A percentile compares a stretch with the other conserved stretches of the same genome.
Conservation (phyloP, 2,797 vertebrate genomes). For the Selene dorsalis region DNA sequence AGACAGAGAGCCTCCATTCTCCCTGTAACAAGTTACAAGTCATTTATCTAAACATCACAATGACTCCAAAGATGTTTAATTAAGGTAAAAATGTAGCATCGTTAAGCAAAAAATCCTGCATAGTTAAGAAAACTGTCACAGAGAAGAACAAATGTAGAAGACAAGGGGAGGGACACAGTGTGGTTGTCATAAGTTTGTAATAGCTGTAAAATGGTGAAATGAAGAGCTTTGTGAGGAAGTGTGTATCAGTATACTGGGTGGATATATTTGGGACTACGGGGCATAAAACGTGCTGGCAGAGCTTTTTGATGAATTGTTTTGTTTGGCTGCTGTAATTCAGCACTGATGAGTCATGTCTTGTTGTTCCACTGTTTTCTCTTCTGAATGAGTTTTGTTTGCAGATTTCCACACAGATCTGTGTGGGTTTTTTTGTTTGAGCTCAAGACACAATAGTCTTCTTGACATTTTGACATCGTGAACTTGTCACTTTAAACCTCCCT, state of each 20-base stretch:
- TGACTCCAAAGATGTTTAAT: too few relatives aligned
- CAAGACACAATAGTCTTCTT: not conserved
- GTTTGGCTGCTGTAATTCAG: not conserved
- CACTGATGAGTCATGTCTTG: not conserved
- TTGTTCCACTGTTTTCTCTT: not conserved
- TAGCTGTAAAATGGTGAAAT: not conserved
- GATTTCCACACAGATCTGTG: not conserved
- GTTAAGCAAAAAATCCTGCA: too few relatives aligned
- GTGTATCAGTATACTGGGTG: not conserved
- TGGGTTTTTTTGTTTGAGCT: not conserved
- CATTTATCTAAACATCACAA: too few relatives aligned
- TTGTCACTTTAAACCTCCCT: conserved; percentile 32
- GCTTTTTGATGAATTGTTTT: not conserved
- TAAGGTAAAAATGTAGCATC: too few relatives aligned
- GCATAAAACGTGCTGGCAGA: too few relatives aligned
- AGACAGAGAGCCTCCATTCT: too few relatives aligned
- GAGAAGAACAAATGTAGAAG: not conserved
- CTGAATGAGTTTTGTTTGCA: not conserved
- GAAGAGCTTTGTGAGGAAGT: not conserved
- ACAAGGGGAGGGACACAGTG: not conserved
- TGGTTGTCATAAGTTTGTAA: not conserved
- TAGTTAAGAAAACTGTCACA: not conserved
- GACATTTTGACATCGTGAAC: conserved; percentile 10
- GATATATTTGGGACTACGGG: not conserved
- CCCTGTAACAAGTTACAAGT: too few relatives aligned